Evolutionary conservation across 2,113 vertebrate species (phyloP).

Genomic region (Cyphomyrus discorhynchus): DNA sequence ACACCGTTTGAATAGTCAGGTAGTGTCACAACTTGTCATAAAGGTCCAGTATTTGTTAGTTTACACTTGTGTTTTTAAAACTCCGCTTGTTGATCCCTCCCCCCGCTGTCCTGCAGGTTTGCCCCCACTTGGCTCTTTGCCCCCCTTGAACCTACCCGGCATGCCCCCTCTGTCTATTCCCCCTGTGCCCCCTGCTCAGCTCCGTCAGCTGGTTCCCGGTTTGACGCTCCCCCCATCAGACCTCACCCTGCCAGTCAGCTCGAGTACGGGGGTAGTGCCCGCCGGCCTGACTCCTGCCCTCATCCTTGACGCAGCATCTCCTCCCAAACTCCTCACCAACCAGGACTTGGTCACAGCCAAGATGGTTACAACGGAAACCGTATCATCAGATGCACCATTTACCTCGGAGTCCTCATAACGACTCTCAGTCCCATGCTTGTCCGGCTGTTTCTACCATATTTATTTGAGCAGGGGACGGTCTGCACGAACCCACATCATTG

Average conservation of each 20-base stretch:
- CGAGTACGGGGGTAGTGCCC: conserved; percentile 31
- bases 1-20: background rate
- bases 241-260: conserved; percentile 28
- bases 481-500: conserved; percentile 51
- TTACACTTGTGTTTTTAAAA: background rate
- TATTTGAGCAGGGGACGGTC: conserved; percentile 57
- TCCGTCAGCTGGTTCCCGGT: conserved; percentile 58
- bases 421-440: background rate
- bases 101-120: conserved; percentile 57
- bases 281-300: conserved; percentile 46
- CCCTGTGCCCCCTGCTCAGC: conserved; percentile 59
- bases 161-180: conserved; percentile 59
- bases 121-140: conserved; percentile 58
- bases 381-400: conserved; percentile 53
- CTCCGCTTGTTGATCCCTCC: background rate
- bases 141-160: conserved; percentile 60
- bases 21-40: background rate
- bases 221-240: conserved; percentile 47
- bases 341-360: conserved; percentile 20
- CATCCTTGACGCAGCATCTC: conserved; percentile 41
- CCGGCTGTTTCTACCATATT: conserved; percentile 48
- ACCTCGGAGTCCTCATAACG: conserved; percentile 66
- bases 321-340: conserved; percentile 39
- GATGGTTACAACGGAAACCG: conserved; percentile 47
- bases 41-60: background rate